Conservation (phyloP, 2,797 vertebrate genomes). For the Silurus lanzhouensis region DNA sequence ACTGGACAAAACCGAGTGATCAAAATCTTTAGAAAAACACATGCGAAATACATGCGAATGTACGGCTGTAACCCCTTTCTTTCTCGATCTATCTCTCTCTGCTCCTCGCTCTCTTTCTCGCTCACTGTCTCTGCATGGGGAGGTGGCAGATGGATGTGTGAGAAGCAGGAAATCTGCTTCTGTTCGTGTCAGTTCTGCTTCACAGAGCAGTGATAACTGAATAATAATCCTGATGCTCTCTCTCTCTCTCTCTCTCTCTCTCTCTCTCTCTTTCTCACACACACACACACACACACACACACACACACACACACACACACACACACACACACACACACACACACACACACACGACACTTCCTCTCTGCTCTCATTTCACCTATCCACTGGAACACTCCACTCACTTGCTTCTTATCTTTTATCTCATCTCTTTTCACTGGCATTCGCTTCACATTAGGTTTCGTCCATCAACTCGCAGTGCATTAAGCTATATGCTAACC, state of each 20-base stretch:
- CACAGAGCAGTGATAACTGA: slow-evolving; percentile 79
- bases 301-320: slow-evolving; percentile 4
- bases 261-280: slow-evolving; percentile 36
- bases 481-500: slow-evolving; percentile 28
- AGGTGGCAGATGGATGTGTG: slow-evolving; percentile 79
- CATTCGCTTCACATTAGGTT: slow-evolving; percentile 52
- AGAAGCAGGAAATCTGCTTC: slow-evolving; percentile 81
- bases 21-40: slow-evolving; percentile 30
- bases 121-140: slow-evolving; percentile 67
- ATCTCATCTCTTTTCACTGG: slow-evolving; percentile 50
- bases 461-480: slow-evolving; percentile 44
- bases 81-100: slow-evolving; percentile 38
- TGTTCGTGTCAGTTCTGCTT: slow-evolving; percentile 81
- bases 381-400: slow-evolving; percentile 43
- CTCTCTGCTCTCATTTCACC: slow-evolving; percentile 48
- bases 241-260: slow-evolving; percentile 62
- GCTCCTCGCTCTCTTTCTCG: slow-evolving; percentile 48
- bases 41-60: background rate
- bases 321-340: slow-evolving; percentile 40
- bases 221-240: slow-evolving; percentile 73
- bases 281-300: no score
- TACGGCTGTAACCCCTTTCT: slow-evolving; percentile 41
- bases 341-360: slow-evolving; percentile 25
- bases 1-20: slow-evolving; percentile 22
- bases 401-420: slow-evolving; percentile 49